Conservation (phyloP, 2,888 invertebrate species). For the Macrosiphum euphorbiae region DNA sequence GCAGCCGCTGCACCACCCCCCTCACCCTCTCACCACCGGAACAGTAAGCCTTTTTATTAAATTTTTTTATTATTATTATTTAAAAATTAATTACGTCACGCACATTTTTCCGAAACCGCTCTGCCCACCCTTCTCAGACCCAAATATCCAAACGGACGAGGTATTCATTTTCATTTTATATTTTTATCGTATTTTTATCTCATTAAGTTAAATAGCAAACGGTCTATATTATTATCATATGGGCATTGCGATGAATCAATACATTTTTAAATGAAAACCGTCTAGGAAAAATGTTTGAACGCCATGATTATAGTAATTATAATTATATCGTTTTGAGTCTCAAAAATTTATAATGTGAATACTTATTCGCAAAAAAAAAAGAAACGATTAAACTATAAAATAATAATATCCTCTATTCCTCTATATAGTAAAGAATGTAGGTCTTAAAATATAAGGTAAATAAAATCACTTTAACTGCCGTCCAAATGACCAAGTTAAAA, state of each 20-base stretch:
- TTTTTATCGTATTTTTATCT: neutral
- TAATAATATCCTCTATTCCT: neutral
- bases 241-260: neutral
- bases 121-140: too few relatives aligned
- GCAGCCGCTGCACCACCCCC: neutral
- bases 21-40: too few relatives aligned
- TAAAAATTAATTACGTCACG: conserved; percentile 26
- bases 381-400: neutral
- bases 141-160: neutral
- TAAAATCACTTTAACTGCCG: neutral
- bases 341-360: neutral
- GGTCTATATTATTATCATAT: neutral
- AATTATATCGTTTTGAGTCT: neutral
- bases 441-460: neutral
- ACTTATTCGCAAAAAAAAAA: neutral
- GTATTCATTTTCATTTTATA: neutral
- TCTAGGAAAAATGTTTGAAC: neutral
- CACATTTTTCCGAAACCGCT: too few relatives aligned
- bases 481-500: neutral
- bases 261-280: neutral
- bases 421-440: neutral
- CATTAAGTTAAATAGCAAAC: neutral
- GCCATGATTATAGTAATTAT: neutral
- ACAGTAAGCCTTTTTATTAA: neutral
- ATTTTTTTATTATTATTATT: neutral